phyloP scores from a whole-genome alignment of 2,888 invertebrate genomes.

The Gryllus longicercus region DNA sequence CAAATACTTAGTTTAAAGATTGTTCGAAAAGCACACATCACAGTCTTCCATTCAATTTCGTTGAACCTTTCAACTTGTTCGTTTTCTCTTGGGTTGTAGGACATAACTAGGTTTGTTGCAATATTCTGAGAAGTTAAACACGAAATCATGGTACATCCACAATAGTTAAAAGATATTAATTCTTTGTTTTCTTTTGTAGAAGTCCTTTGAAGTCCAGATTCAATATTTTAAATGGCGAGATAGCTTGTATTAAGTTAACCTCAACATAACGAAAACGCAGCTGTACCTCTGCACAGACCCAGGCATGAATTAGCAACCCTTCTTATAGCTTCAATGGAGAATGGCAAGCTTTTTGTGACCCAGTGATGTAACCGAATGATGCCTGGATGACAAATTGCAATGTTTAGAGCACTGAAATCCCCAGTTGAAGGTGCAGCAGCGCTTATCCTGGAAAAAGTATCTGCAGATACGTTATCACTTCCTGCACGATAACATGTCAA shows the following conservation, averaged over 20 bases:
- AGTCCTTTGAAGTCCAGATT: neutral
- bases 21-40: too few relatives aligned
- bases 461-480: neutral
- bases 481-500: neutral
- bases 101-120: too few relatives aligned
- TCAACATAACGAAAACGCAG: neutral
- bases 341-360: neutral
- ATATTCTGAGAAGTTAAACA: too few relatives aligned
- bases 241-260: neutral
- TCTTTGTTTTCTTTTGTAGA: neutral
- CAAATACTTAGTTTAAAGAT: too few relatives aligned
- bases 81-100: too few relatives aligned
- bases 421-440: neutral
- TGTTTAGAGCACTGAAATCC: neutral
- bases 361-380: neutral
- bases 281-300: neutral
- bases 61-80: too few relatives aligned
- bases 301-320: neutral
- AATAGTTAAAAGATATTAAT: neutral
- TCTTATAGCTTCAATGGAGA: neutral
- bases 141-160: neutral
- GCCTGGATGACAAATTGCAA: neutral
- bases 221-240: neutral
- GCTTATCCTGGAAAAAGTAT: neutral
- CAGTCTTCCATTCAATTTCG: too few relatives aligned